Evolutionary conservation across 1,140 invertebrate genomes (phyloP).

Genomic region (Manduca sexta): DNA sequence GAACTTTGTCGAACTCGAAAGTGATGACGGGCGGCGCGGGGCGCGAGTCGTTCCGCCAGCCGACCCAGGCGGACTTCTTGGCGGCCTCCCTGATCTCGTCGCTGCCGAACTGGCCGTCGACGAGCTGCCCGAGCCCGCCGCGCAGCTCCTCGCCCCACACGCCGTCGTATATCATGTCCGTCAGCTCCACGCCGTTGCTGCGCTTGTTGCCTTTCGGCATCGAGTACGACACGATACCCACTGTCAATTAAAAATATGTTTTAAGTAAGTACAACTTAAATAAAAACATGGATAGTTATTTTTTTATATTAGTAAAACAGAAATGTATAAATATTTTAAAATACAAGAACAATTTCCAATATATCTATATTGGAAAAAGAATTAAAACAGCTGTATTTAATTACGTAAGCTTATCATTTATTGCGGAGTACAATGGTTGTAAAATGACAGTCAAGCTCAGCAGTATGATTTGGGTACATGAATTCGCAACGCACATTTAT

Average conservation of each 20-base stretch:
- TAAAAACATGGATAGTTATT: too few species aligned
- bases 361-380: too few species aligned
- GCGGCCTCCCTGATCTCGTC: conserved; percentile 79
- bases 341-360: too few species aligned
- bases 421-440: too few species aligned
- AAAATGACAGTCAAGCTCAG: too few species aligned
- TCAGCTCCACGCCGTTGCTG: conserved; percentile 88
- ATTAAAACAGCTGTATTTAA: too few species aligned
- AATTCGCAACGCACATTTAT: too few species aligned
- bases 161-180: conserved; percentile 95
- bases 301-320: too few species aligned
- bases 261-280: too few species aligned
- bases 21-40: conserved; percentile 81
- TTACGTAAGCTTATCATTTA: too few species aligned
- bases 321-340: too few species aligned
- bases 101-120: conserved; percentile 81
- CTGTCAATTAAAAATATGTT: conserved; percentile 61
- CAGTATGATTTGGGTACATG: too few species aligned
- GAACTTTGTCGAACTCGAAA: conserved; percentile 90
- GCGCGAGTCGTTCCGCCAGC: conserved; percentile 89
- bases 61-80: conserved; percentile 86
- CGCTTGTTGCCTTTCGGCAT: conserved; percentile 89
- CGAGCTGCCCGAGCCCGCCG: conserved; percentile 91
- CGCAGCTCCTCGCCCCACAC: conserved; percentile 81
- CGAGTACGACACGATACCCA: conserved; percentile 86